Conservation (phyloP, 2,888 invertebrate species). For the Byasa hedistus region DNA sequence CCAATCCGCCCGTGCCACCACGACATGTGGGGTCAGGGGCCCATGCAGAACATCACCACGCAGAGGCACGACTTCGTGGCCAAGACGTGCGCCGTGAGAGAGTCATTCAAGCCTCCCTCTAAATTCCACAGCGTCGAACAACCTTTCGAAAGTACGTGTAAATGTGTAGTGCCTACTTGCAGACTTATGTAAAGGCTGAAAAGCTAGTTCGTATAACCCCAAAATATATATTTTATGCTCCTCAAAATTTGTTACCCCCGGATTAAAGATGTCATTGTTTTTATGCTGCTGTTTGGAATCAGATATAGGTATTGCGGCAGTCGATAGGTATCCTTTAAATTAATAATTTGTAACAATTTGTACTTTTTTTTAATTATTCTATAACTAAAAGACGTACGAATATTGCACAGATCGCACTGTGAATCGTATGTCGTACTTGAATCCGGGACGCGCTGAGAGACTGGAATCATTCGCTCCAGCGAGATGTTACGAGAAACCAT, state of each 20-base stretch:
- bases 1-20: conserved; percentile 82
- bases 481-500: conserved; percentile 70
- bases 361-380: neutral
- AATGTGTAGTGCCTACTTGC: too few species aligned
- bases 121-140: conserved; percentile 61
- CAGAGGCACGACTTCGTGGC: conserved; percentile 86
- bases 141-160: conserved; percentile 65
- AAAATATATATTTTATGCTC: too few species aligned
- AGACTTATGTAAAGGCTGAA: too few species aligned
- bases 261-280: too few species aligned
- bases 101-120: conserved; percentile 59
- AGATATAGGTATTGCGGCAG: too few species aligned
- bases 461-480: conserved; percentile 69
- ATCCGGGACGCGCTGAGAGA: conserved; percentile 70
- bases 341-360: neutral
- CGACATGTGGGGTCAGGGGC: conserved; percentile 81
- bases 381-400: neutral
- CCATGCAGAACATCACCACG: conserved; percentile 87
- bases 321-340: neutral
- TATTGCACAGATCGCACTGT: conserved; percentile 77
- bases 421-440: conserved; percentile 82
- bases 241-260: too few species aligned
- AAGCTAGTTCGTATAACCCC: conserved; percentile 73
- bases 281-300: too few species aligned
- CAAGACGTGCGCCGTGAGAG: conserved; percentile 77